Evolutionary conservation across 2,797 vertebrate species (phyloP).

Genomic region (Anguilla megastoma): DNA sequence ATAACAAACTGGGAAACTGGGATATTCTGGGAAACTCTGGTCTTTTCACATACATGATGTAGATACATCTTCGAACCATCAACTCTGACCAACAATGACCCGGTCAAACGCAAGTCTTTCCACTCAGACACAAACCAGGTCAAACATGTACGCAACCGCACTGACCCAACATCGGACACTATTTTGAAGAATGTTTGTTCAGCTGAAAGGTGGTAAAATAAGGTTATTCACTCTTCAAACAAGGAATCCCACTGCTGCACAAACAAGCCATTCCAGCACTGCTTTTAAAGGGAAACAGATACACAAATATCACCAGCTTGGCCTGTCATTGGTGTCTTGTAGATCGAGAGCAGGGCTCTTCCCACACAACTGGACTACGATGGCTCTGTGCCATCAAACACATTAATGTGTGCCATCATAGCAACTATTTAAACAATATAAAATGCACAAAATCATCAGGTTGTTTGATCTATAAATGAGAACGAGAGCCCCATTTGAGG

Average conservation of each 20-base stretch:
- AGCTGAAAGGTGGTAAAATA: conserved; percentile 9
- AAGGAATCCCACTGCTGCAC: not conserved
- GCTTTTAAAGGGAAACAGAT: conserved; percentile 8
- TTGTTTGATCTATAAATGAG: not conserved
- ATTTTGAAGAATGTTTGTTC: conserved; percentile 7
- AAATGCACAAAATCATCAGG: not conserved
- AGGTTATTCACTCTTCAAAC: not conserved
- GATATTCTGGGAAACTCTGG: not conserved
- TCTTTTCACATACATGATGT: not conserved
- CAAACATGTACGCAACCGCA: not conserved
- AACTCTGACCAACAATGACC: not conserved
- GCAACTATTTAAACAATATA: not conserved
- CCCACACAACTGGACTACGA: not conserved
- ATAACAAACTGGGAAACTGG: not conserved
- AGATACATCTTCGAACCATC: not conserved
- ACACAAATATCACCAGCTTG: conserved; percentile 12
- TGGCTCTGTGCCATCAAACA: conserved; percentile 1
- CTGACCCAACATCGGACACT: not conserved
- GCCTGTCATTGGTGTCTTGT: not conserved
- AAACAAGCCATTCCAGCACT: not conserved
- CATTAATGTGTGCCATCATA: not conserved
- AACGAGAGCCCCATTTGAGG: not conserved
- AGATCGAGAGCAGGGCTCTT: not conserved
- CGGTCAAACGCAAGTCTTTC: not conserved
- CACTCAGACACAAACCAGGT: not conserved